Percentiles rank a stretch among this genome's conserved stretches.
phyloP scores from a whole-genome alignment of 2,797 vertebrate species.

The Enteromius paludinosus region DNA sequence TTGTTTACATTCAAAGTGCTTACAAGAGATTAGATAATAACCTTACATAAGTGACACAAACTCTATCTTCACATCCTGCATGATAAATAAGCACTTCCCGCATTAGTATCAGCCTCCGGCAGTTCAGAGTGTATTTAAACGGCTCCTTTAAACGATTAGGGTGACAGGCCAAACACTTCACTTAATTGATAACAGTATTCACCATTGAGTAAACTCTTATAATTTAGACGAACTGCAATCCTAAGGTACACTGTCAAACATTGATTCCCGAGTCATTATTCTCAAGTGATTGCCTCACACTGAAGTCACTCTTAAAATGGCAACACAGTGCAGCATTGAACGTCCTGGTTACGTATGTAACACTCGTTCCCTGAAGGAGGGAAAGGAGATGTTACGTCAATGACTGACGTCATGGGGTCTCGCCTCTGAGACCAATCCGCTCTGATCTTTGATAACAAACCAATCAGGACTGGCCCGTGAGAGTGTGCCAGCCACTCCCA shows the following conservation, averaged over 20 bases:
- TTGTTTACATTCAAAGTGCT: not conserved
- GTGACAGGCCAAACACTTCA: slow-evolving; percentile 13
- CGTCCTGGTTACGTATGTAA: too few relatives aligned
- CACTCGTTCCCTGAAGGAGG: too few relatives aligned
- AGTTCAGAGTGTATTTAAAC: slow-evolving; percentile 1
- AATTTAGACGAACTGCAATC: slow-evolving; percentile 18
- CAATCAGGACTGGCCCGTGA: too few relatives aligned
- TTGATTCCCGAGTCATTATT: slow-evolving; percentile 30
- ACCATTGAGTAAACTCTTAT: slow-evolving; percentile 20
- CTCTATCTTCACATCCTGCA: not conserved
- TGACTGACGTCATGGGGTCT: too few relatives aligned
- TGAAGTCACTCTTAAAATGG: slow-evolving; percentile 27
- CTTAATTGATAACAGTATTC: slow-evolving; percentile 35
- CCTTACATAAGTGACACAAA: slow-evolving; percentile 10
- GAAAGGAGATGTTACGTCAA: too few relatives aligned
- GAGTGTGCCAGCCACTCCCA: too few relatives aligned
- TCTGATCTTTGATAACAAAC: too few relatives aligned
- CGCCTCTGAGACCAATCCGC: too few relatives aligned
- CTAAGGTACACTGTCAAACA: not conserved
- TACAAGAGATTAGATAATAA: not conserved
- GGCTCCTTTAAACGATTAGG: not conserved
- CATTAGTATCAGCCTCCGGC: not conserved
- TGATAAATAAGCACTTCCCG: not conserved
- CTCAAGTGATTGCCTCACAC: not conserved
- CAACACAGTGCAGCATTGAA: slow-evolving; percentile 27